phyloP scores from a whole-genome alignment of 53 echinoderm and acorn worm species.

The Glandiceps talaboti region DNA sequence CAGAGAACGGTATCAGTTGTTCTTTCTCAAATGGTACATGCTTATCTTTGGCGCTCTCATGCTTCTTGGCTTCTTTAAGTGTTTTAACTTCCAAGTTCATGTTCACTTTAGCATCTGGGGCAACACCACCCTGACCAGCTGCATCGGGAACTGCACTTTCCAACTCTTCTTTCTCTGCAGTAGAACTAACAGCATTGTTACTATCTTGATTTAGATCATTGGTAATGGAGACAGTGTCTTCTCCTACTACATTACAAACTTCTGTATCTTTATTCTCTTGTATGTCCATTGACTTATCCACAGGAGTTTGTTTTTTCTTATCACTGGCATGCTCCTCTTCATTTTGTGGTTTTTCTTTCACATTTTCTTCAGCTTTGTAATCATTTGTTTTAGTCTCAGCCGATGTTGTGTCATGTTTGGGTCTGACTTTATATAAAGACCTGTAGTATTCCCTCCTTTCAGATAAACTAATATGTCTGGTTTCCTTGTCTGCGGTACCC shows the following conservation, averaged over 20 bases:
- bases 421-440: not conserved
- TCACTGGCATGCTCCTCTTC: not conserved
- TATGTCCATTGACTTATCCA: not conserved
- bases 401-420: not conserved
- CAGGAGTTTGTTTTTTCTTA: not conserved
- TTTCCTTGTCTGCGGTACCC: too few species aligned
- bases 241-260: not conserved
- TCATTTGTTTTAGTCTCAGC: too few species aligned
- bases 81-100: constrained; percentile 3
- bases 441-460: not conserved
- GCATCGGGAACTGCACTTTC: constrained; percentile 1
- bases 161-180: not conserved
- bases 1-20: not conserved
- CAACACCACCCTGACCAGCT: constrained; percentile 7
- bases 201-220: not conserved
- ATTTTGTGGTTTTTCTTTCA: not conserved
- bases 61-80: constrained; percentile 15
- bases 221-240: not conserved
- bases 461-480: not conserved
- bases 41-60: constrained; percentile 13
- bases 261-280: not conserved
- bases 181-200: not conserved
- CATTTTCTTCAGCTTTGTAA: not conserved
- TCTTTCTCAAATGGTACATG: constrained; percentile 12
- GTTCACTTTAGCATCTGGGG: constrained; percentile 2